Conservation (phyloP, 1,140 invertebrate species). For the Papilio polytes region DNA sequence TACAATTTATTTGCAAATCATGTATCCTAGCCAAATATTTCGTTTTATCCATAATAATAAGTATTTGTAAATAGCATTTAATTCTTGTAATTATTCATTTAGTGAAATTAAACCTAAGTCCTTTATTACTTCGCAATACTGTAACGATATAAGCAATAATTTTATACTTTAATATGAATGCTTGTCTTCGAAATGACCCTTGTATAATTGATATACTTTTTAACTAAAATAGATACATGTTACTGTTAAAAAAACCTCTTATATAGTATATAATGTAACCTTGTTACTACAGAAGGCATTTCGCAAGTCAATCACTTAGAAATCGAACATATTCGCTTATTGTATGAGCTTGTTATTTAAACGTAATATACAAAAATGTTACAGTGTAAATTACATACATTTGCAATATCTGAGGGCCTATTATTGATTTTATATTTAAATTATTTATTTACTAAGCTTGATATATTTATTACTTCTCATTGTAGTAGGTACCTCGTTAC, state of each 20-base stretch:
- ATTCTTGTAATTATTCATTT: slow-evolving; percentile 80
- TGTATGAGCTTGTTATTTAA: slow-evolving; percentile 7
- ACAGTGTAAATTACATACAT: background rate
- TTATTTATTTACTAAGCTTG: slow-evolving; percentile 27
- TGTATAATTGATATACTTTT: slow-evolving; percentile 2
- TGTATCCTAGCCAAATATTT: slow-evolving; percentile 82
- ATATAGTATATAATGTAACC: slow-evolving; percentile 1
- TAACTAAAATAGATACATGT: slow-evolving; percentile 3
- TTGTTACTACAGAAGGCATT: slow-evolving; percentile 12
- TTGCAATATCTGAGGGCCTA: slow-evolving; percentile 23
- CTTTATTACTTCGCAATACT: slow-evolving; percentile 80
- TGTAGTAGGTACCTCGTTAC: slow-evolving; percentile 19
- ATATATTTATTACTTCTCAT: background rate
- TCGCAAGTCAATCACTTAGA: slow-evolving; percentile 1
- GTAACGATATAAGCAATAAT: slow-evolving; percentile 78
- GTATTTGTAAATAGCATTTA: slow-evolving; percentile 80
- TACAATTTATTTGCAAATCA: slow-evolving; percentile 67
- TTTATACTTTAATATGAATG: slow-evolving; percentile 55
- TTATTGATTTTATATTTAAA: slow-evolving; percentile 12
- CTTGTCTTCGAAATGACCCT: slow-evolving; percentile 38
- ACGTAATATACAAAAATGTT: slow-evolving; percentile 6
- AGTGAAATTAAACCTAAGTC: slow-evolving; percentile 76
- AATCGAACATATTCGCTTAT: slow-evolving; percentile 6
- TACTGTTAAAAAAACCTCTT: background rate
- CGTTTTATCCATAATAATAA: slow-evolving; percentile 70